Evolutionary conservation across 2,113 vertebrate genomes (phyloP).

Genomic region (Salminus brasiliensis): DNA sequence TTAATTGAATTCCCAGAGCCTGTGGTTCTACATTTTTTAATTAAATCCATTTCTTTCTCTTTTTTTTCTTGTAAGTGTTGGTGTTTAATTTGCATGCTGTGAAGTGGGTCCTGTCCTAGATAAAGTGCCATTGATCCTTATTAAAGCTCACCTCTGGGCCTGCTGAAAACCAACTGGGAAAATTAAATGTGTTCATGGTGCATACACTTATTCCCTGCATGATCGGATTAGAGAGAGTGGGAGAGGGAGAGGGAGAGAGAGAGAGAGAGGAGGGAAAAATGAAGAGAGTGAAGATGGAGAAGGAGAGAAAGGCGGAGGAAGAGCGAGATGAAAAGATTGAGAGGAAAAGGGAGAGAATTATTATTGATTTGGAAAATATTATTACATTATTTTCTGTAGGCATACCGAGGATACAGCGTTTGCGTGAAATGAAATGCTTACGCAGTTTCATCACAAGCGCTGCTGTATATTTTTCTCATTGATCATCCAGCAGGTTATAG

Average conservation of each 20-base stretch:
- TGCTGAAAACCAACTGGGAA: conserved; percentile 99
- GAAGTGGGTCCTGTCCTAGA: conserved; percentile 99
- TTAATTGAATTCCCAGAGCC: conserved; percentile 99
- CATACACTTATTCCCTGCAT: conserved; percentile 97
- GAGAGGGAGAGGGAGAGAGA: conserved; percentile 62
- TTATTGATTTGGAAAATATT: conserved; percentile 58
- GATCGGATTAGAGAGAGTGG: conserved; percentile 89
- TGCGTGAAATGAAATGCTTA: conserved; percentile 40
- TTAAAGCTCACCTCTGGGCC: conserved; percentile 99
- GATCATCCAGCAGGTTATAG: conserved; percentile 32
- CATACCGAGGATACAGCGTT: conserved; percentile 37
- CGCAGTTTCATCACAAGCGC: conserved; percentile 36
- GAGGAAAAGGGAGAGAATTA: conserved; percentile 55
- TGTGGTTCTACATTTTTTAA: conserved; percentile 99
- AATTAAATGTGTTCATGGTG: conserved; percentile 99
- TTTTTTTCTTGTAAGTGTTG: conserved; percentile 89
- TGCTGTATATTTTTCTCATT: conserved; percentile 23
- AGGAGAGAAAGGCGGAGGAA: conserved; percentile 72
- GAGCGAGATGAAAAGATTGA: conserved; percentile 66
- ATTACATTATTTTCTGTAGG: conserved; percentile 48
- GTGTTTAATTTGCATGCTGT: conserved; percentile 99
- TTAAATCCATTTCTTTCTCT: conserved; percentile 99
- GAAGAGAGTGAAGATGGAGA: conserved; percentile 56
- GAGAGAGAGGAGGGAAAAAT: conserved; percentile 56
- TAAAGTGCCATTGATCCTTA: conserved; percentile 99